Conservation (phyloP, 2,113 vertebrate species). For the Eudyptes chrysolophus region DNA sequence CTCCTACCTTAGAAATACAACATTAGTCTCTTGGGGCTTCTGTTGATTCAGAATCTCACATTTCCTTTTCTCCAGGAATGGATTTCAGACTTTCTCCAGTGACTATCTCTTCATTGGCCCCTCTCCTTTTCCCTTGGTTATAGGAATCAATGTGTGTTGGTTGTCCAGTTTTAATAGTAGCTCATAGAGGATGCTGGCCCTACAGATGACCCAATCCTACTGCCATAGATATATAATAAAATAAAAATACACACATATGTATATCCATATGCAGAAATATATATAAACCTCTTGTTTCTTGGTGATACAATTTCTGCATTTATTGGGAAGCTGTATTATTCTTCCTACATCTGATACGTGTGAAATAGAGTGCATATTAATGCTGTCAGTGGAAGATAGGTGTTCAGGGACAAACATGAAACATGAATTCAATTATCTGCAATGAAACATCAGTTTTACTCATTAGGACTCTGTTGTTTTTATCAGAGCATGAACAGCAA, state of each 20-base stretch:
- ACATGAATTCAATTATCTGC: conserved; percentile 53
- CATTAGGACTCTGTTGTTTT: conserved; percentile 53
- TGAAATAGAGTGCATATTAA: conserved; percentile 1
- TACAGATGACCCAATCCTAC: neutral
- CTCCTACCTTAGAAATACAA: neutral
- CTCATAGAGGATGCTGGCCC: neutral
- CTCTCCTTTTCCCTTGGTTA: neutral
- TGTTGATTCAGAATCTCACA: neutral
- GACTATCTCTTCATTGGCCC: neutral
- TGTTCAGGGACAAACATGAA: conserved; percentile 48
- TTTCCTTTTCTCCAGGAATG: neutral
- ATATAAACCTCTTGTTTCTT: neutral
- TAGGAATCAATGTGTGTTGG: neutral
- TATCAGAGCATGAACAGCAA: conserved; percentile 66
- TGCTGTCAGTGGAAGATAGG: neutral
- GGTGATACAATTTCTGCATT: neutral
- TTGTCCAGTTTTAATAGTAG: neutral
- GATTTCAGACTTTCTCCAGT: neutral
- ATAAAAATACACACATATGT: neutral
- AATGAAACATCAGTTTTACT: conserved; percentile 56
- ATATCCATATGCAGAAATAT: neutral
- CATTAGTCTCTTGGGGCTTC: neutral
- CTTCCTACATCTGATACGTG: neutral
- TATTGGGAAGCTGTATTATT: neutral
- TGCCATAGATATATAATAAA: neutral